Conservation (phyloP, 30 jellyfish, hydroid and myxozoan species). For the Mastigias papua region DNA sequence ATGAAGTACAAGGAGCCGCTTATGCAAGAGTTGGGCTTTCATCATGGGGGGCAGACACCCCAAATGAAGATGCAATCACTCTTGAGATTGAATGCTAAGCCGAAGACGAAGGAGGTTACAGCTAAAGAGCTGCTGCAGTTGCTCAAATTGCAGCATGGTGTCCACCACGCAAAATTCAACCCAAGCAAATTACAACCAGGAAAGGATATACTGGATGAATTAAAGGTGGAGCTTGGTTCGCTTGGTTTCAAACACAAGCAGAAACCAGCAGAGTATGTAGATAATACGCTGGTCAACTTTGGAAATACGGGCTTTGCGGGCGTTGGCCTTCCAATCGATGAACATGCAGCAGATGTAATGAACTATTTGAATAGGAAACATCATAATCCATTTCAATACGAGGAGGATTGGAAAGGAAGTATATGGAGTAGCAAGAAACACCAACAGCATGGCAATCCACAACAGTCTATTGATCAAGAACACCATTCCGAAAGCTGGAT, state of each 20-base stretch:
- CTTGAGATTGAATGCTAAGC: conserved; percentile 11
- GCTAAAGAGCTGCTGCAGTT: conserved; percentile 37
- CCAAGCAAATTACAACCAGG: conserved; percentile 49
- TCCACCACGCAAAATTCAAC: conserved; percentile 12
- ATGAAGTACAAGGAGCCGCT: conserved; percentile 60
- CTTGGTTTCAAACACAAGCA: conserved; percentile 46
- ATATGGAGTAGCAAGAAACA: conserved; percentile 51
- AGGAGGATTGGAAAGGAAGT: conserved; percentile 67
- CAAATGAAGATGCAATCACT: conserved; percentile 2
- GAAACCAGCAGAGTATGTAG: conserved; percentile 47
- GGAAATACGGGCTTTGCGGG: conserved; percentile 49
- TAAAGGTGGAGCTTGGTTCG: conserved; percentile 49
- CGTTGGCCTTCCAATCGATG: conserved; percentile 52
- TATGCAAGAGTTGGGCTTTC: conserved; percentile 25
- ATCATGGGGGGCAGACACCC: background rate
- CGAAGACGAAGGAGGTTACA: conserved; percentile 24
- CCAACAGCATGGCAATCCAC: conserved; percentile 4
- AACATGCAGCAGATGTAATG: conserved; percentile 24
- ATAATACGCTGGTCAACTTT: conserved; percentile 62
- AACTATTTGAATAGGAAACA: conserved; percentile 7
- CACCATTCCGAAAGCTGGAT: background rate
- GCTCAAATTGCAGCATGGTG: conserved; percentile 36
- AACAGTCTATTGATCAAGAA: background rate
- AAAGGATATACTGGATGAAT: conserved; percentile 66
- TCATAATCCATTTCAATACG: conserved; percentile 57